A percentile compares a stretch with the other conserved stretches of the same genome.
Conservation (phyloP, 2,888 invertebrate species). For the Hirtodrosophila duncani region DNA sequence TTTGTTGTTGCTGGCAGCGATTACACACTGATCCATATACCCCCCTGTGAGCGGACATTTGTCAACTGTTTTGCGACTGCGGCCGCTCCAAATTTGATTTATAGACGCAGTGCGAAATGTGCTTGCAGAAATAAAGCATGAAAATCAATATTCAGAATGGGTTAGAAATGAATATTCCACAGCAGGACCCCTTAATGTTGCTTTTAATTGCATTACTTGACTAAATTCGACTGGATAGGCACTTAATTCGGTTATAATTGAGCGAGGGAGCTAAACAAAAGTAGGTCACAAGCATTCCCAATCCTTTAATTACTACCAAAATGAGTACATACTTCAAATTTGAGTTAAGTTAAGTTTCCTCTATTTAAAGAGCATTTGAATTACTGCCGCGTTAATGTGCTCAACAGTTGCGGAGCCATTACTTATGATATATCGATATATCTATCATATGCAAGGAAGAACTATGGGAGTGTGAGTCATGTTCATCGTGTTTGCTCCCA, state of each 20-base stretch:
- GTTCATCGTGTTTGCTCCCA: too few relatives aligned
- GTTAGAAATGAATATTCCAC: neutral
- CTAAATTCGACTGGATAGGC: conserved; percentile 22
- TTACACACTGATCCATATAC: conserved; percentile 22
- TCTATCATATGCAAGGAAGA: too few relatives aligned
- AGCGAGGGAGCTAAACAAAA: conserved; percentile 25
- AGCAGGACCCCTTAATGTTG: conserved; percentile 22
- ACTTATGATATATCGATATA: too few relatives aligned
- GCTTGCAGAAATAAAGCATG: conserved; percentile 18
- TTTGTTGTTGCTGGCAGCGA: conserved; percentile 42
- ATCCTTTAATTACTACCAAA: neutral
- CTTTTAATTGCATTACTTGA: conserved; percentile 43
- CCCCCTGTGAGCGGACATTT: conserved; percentile 16
- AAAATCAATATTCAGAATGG: conserved; percentile 38
- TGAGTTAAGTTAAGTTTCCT: too few relatives aligned
- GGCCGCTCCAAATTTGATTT: conserved; percentile 50
- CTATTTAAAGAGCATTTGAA: too few relatives aligned
- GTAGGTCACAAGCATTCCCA: conserved; percentile 35
- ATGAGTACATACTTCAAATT: too few relatives aligned
- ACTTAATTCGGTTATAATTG: conserved; percentile 4
- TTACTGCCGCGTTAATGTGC: too few relatives aligned
- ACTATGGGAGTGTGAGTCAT: too few relatives aligned
- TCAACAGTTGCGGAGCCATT: too few relatives aligned
- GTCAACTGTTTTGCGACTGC: conserved; percentile 43
- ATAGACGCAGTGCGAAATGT: conserved; percentile 32